Conservation (phyloP, 1,140 invertebrate genomes). For the Vanessa atalanta region DNA sequence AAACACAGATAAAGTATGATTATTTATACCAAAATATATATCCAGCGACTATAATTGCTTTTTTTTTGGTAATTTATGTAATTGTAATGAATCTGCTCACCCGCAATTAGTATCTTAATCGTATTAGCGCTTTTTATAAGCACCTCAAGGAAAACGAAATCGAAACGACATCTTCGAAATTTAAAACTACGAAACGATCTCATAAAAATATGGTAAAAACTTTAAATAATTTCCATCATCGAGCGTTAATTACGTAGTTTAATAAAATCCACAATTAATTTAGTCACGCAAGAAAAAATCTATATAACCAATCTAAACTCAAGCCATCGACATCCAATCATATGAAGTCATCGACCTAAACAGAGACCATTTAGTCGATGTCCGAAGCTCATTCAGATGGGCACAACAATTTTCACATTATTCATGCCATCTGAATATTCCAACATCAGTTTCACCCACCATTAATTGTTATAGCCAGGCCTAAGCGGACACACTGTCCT, state of each 20-base stretch:
- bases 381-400: conserved; percentile 62
- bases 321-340: conserved; percentile 45
- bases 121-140: background rate
- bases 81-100: background rate
- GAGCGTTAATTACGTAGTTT: conserved; percentile 32
- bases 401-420: conserved; percentile 72
- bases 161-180: background rate
- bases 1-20: background rate
- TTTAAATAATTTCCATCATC: conserved; percentile 20
- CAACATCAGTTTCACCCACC: conserved; percentile 65
- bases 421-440: conserved; percentile 74
- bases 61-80: background rate
- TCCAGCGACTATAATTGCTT: background rate
- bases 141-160: background rate
- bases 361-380: conserved; percentile 55
- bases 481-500: conserved; percentile 34
- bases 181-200: background rate
- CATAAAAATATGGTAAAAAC: conserved; percentile 1
- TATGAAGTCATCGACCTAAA: conserved; percentile 64
- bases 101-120: background rate
- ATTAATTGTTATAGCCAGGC: conserved; percentile 75
- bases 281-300: conserved; percentile 34
- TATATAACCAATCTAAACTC: conserved; percentile 44
- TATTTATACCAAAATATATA: conserved; percentile 3
- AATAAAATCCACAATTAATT: conserved; percentile 45